These are phyloP conservation scores for Drosophila serrata DNA, from an alignment of 1,140 invertebrate species.

Conservation along the genomic window DNA sequence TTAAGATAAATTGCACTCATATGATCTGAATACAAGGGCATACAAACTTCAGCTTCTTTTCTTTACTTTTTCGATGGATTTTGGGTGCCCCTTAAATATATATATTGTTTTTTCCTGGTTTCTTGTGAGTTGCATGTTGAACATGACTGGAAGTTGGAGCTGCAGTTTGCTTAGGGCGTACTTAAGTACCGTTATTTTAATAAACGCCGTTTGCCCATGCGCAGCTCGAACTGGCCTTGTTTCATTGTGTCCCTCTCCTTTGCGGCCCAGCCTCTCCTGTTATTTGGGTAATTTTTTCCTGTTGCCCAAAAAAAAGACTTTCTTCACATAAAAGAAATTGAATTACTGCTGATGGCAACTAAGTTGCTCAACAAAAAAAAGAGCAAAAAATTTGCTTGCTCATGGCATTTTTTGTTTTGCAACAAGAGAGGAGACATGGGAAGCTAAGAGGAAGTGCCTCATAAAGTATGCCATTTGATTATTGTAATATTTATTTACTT, in stretches of 20 bases:
- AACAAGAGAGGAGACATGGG: neutral
- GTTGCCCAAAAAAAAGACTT: slow-evolving; percentile 47
- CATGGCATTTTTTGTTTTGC: slow-evolving; percentile 12
- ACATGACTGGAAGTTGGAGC: slow-evolving; percentile 23
- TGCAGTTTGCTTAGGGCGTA: slow-evolving; percentile 81
- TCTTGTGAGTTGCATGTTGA: slow-evolving; percentile 47
- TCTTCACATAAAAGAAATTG: slow-evolving; percentile 55
- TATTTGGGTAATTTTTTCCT: slow-evolving; percentile 11
- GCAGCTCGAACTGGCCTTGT: slow-evolving; percentile 29
- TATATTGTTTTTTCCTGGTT: slow-evolving; percentile 1
- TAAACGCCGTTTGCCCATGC: slow-evolving; percentile 76
- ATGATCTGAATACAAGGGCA: no score
- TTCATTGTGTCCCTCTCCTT: slow-evolving; percentile 6
- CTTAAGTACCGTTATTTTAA: slow-evolving; percentile 82
- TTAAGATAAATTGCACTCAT: no score
- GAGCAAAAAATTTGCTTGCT: slow-evolving; percentile 9
- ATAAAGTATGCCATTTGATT: slow-evolving; percentile 38
- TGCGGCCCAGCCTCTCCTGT: neutral
- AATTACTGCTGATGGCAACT: slow-evolving; percentile 52
- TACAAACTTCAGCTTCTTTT: neutral
- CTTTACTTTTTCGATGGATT: slow-evolving; percentile 29
- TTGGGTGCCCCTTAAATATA: slow-evolving; percentile 30
- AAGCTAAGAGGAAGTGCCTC: slow-evolving; percentile 21
- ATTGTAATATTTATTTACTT: slow-evolving; percentile 53
- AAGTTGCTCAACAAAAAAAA: slow-evolving; percentile 6